Base-by-base conservation (phyloP, 2,113 vertebrate genomes). In the Scortum barcoo region DNA sequence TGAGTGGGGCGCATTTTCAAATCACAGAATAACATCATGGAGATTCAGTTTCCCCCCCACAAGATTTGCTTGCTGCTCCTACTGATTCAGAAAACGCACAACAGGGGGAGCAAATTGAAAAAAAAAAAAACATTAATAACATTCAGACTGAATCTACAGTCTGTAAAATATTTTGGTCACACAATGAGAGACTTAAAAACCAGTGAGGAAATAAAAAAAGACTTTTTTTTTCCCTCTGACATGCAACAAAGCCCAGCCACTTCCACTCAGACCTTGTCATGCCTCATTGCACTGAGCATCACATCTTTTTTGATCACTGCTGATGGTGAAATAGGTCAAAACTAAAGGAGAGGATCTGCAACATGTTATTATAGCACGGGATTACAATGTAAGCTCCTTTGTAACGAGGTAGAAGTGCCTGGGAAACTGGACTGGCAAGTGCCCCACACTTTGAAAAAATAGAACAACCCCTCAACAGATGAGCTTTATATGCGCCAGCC, bases 361-460 rank as follows among this genome's bases (percentile, higher is more conserved):
- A 85, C 86, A 85, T 86, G 85, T 84, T 83, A 76, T 79, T 48
- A 75, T 33, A 69, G 69, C 72, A 57, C 56, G 53, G 83, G 88
- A 81, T 90, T 93, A 86, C 50, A 74, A 68, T 72, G 22, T 86
- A 76, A 90, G 81, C 87, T 89, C 75, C 79, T 93, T 88, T 89
- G 88, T 72, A 80, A 87, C 81, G 70, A 79, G 62, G 67, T 50
- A 75, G 70, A 86, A 80, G 73, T 73, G 74, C 71, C 62, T 69
- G 76, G 6, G 40, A 57, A 76, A 86, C 84, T 80, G 77, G 83
- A 82, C 69, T 72, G 83, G 30, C 81, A 80, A 89, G 70, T 81
- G 70, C 70, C 72, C 65, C 71, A 60, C 60, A 77, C 61, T 76
- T 51, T 24, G 20, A 53, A 19, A 61, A 20, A 19, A 19, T 51